Evolutionary conservation across 2,797 vertebrate genomes (phyloP), one percentile per base, ranked within the genome.

Genomic region (Sebastes matsubarae): DNA sequence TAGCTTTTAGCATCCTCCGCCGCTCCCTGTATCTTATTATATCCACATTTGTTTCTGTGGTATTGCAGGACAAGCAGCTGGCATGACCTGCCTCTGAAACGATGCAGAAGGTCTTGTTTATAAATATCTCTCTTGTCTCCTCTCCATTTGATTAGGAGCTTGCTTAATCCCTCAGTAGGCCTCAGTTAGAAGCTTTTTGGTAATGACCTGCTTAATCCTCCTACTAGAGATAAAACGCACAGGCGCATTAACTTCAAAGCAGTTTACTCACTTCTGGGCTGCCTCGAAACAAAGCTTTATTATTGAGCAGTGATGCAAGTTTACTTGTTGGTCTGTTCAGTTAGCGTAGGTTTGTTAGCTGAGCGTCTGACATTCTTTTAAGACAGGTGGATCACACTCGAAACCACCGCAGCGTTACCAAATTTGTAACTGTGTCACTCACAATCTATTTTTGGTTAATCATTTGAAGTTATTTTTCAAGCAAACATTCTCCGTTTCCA

Each of bases 151-250:
- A 94, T 90, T 82, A 92, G 81, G 87, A 88, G 80, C 85, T 86
- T 81, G 81, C 87, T 88, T 94, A 94, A 95, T 94, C 93, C 89
- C 79, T 84, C 86, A 76, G 79, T 80, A 89, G 92, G 81, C 87
- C 75, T 87, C 74, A 85, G 92, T 91, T 87, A 77, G 87, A 94
- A 92, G 91, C 91, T 92, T 93, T 94, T 89, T 90, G 79, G 90
- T 94, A 95, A 95, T 94, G 94, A 94, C 92, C 87, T 90, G 86
- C 80, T 77, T 95, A 95, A 95, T 95, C 95, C 89, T 84, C 65
- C 77, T 84, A 86, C 87, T 80, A 52, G 79, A 86, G 91, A 91
- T 94, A 92, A 93, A 95, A 89, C 90, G 89, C 84, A 90, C 83
- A 88, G 87, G 78, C 69, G 68, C 87, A 88, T 94, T 93, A 92